These are phyloP conservation scores for Shinisaurus crocodilurus DNA, from an alignment of 2,113 vertebrate genomes.

Conservation along the genomic window DNA sequence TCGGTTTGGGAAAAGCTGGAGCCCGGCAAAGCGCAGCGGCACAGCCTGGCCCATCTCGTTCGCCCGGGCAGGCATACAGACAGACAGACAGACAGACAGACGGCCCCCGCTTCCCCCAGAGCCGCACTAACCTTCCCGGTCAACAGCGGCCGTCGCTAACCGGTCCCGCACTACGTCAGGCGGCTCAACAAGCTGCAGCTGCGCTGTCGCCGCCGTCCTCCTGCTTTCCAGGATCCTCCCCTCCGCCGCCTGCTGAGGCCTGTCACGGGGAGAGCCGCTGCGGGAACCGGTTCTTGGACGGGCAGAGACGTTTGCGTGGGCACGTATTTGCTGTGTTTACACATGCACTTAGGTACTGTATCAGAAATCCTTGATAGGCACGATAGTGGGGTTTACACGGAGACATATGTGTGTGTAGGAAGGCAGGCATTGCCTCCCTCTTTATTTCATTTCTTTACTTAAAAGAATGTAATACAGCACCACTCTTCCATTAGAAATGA, in stretches of 20 bases:
- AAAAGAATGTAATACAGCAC: background rate
- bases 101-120: background rate
- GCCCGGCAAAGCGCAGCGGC: background rate
- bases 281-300: rapidly evolving
- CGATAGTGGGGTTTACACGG: background rate
- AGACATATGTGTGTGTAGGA: no score
- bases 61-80: rapidly evolving
- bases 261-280: rapidly evolving
- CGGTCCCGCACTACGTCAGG: background rate
- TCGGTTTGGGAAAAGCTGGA: background rate
- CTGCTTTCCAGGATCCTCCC: background rate
- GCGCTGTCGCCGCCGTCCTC: background rate
- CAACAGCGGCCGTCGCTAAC: background rate
- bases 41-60: rapidly evolving
- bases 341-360: no score
- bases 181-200: background rate
- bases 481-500: background rate
- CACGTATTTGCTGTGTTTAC: background rate
- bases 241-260: background rate
- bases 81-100: no score
- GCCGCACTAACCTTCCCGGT: background rate
- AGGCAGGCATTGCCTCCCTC: no score
- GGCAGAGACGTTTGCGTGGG: background rate
- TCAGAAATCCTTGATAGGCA: background rate
- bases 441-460: background rate